Percentiles rank a stretch among this genome's conserved stretches.
These are phyloP conservation scores for Pristionchus japonicus DNA, from an alignment of 2,888 invertebrate species.

Conservation along the genomic window DNA sequence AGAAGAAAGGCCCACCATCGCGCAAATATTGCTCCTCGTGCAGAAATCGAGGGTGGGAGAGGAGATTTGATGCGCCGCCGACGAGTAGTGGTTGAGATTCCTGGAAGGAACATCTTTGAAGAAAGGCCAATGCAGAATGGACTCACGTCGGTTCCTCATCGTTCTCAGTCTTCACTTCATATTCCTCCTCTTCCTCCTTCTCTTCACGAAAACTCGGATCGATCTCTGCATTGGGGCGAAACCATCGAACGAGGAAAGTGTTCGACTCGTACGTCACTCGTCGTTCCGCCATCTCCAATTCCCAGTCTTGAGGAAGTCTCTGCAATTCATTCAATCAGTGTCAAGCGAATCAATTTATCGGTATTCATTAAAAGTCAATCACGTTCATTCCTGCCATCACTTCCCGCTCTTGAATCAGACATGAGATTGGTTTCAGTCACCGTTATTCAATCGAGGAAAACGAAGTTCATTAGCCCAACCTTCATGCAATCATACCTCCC, in stretches of 20 bases:
- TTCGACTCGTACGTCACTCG: conserved; percentile 38
- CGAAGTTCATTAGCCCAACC: neutral
- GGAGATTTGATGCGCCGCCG: conserved; percentile 42
- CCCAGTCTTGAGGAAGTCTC: neutral
- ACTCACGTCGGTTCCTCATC: conserved; percentile 19
- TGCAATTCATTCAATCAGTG: neutral
- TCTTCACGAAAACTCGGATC: neutral
- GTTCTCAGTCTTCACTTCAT: neutral
- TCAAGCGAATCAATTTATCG: too few relatives aligned
- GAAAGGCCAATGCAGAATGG: too few relatives aligned
- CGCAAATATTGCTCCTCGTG: conserved; percentile 41
- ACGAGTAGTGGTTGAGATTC: conserved; percentile 16
- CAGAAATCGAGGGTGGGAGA: conserved; percentile 37
- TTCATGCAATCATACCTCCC: neutral
- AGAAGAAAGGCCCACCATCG: conserved; percentile 38
- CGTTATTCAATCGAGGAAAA: neutral
- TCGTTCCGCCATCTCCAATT: conserved; percentile 13
- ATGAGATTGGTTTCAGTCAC: neutral
- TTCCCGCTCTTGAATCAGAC: too few relatives aligned
- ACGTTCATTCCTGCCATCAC: too few relatives aligned
- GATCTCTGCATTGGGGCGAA: neutral
- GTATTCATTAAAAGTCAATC: too few relatives aligned
- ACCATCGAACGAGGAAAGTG: conserved; percentile 32
- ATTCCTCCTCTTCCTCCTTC: conserved; percentile 16
- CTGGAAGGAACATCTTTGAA: conserved; percentile 9